phyloP scores from a whole-genome alignment of 2,113 vertebrate species.

The Ptilonorhynchus violaceus region DNA sequence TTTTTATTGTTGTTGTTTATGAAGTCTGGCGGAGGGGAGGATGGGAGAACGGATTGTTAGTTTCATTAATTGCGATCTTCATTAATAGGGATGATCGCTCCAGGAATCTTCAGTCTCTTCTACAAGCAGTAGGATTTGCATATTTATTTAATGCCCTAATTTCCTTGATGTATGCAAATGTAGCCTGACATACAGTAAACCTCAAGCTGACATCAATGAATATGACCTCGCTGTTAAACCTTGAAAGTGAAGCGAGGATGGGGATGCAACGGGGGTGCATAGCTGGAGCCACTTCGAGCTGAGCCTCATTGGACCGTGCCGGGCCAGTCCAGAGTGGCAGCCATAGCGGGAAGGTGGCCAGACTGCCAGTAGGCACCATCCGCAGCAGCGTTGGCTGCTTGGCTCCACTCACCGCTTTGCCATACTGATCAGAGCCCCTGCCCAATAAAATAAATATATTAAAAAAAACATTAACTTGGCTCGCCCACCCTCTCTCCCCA shows the following conservation, averaged over 20 bases:
- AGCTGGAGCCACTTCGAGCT: not conserved
- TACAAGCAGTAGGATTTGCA: constrained; percentile 84
- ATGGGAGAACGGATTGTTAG: not conserved
- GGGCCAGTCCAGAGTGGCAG: not conserved
- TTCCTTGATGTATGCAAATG: constrained; percentile 97
- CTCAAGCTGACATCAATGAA: constrained; percentile 90
- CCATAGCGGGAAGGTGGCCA: not conserved
- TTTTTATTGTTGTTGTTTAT: constrained; percentile 55
- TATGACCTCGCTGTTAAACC: constrained; percentile 89
- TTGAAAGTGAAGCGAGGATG: constrained; percentile 81
- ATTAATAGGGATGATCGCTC: constrained; percentile 63
- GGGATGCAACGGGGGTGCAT: not conserved
- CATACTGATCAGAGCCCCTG: not conserved
- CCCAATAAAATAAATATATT: constrained; percentile 20
- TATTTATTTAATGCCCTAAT: constrained; percentile 91
- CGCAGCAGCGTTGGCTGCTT: not conserved
- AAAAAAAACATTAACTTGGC: not conserved
- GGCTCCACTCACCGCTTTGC: not conserved
- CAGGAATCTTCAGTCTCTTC: constrained; percentile 66
- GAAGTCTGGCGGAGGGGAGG: not conserved
- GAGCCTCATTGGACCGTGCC: not conserved
- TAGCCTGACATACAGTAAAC: constrained; percentile 85
- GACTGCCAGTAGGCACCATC: not conserved
- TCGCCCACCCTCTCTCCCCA: not conserved
- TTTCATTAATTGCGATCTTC: constrained; percentile 73